Percentiles rank a stretch among this genome's conserved stretches.
phyloP scores from a whole-genome alignment of 1,140 invertebrate species.

The Melanaphis sacchari region DNA sequence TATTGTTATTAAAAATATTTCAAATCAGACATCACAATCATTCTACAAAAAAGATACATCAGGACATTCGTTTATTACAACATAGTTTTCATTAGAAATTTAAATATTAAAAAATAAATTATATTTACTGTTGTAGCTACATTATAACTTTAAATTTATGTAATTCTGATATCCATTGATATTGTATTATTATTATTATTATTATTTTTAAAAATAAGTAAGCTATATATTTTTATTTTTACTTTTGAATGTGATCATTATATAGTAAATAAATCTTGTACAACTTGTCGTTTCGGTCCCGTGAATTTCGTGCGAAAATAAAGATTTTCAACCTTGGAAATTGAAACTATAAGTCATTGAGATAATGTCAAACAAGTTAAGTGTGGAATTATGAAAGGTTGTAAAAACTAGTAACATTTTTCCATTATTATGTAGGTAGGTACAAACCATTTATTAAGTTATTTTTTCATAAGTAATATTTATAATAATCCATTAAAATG shows the following conservation, averaged over 20 bases:
- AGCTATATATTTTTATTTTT: not conserved
- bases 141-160: not conserved
- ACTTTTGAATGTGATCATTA: slow-evolving; percentile 7
- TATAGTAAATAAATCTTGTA: not conserved
- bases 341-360: not conserved
- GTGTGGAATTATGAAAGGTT: not conserved
- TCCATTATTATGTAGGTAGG: not conserved
- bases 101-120: not conserved
- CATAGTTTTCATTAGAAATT: not conserved
- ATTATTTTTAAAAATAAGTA: not conserved
- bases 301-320: slow-evolving; percentile 34
- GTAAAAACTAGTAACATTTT: not conserved
- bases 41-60: not conserved
- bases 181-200: not conserved
- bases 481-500: not conserved
- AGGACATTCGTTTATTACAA: not conserved
- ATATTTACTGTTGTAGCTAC: not conserved
- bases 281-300: not conserved
- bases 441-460: not conserved
- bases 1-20: not conserved
- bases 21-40: not conserved
- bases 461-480: not conserved
- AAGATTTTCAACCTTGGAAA: slow-evolving; percentile 32
- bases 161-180: not conserved
- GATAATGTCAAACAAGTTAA: not conserved